phyloP scores from a whole-genome alignment of 1,140 invertebrate genomes.

The Metaphire vulgaris region DNA sequence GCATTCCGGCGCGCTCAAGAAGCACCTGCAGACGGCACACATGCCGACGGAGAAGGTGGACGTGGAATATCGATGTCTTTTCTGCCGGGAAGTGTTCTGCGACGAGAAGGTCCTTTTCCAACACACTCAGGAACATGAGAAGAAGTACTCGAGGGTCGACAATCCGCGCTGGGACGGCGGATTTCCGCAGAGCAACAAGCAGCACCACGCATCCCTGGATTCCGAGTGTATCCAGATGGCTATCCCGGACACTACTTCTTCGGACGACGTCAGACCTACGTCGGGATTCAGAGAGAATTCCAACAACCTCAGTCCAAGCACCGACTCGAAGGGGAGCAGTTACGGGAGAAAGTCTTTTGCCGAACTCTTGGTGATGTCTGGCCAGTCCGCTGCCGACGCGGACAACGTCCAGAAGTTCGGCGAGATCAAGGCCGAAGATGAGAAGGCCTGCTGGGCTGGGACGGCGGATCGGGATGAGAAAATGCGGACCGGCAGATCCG shows the following conservation, averaged over 20 bases:
- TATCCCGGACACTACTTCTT: constrained; percentile 18
- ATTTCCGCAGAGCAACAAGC: background rate
- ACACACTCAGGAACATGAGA: constrained; percentile 17
- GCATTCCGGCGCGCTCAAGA: constrained; percentile 3
- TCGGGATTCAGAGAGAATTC: background rate
- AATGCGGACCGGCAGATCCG: too few relatives aligned
- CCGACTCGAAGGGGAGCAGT: too few relatives aligned
- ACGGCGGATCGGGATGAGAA: too few relatives aligned
- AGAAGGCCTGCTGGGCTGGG: too few relatives aligned
- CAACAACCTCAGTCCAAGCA: background rate
- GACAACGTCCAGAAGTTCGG: too few relatives aligned
- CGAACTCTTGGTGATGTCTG: too few relatives aligned
- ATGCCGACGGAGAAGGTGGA: background rate
- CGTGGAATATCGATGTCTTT: constrained; percentile 17
- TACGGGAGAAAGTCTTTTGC: too few relatives aligned
- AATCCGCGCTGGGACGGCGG: background rate
- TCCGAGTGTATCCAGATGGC: constrained; percentile 5
- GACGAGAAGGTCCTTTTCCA: constrained; percentile 18
- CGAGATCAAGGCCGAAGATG: too few relatives aligned
- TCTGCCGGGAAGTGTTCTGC: constrained; percentile 8
- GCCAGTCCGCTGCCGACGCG: too few relatives aligned
- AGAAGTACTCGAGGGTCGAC: background rate
- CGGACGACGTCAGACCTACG: background rate
- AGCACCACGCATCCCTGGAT: background rate
- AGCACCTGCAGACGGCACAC: background rate